These are phyloP conservation scores for Lumbricus terrestris DNA, from an alignment of 2,888 invertebrate genomes.

Conservation along the genomic window DNA sequence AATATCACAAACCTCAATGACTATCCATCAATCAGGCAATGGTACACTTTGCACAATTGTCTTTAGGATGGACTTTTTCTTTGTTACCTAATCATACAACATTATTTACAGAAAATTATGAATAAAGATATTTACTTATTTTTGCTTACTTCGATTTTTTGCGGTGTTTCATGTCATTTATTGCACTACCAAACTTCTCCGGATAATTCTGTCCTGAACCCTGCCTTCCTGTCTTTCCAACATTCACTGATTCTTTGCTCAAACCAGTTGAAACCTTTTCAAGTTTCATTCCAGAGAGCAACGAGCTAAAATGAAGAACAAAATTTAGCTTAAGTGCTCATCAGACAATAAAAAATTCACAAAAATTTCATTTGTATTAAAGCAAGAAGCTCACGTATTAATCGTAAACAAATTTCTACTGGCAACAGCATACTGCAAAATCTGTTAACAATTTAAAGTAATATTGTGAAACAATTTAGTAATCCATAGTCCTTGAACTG, in stretches of 20 bases:
- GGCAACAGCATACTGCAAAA: neutral
- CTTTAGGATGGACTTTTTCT: too few relatives aligned
- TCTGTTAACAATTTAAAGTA: neutral
- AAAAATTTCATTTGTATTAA: neutral
- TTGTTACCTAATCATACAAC: too few relatives aligned
- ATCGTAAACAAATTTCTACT: neutral
- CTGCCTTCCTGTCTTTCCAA: neutral
- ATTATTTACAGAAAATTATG: neutral
- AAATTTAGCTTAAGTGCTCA: neutral
- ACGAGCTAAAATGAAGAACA: neutral
- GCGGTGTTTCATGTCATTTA: neutral
- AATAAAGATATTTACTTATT: neutral
- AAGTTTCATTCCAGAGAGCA: slow-evolving; percentile 14
- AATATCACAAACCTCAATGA: too few relatives aligned
- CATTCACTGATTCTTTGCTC: neutral
- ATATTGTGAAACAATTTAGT: neutral
- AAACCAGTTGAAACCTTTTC: neutral
- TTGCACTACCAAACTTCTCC: neutral
- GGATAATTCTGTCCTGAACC: neutral
- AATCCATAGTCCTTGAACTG: neutral
- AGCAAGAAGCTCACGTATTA: neutral
- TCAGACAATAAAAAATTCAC: too few relatives aligned
- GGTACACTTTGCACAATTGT: too few relatives aligned
- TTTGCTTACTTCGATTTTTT: neutral
- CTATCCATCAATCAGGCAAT: too few relatives aligned